Evolutionary conservation across 92 coral and sea anemone species (phyloP), one percentile per base, ranked within the genome.

Genomic region (Actinostola sp.): DNA sequence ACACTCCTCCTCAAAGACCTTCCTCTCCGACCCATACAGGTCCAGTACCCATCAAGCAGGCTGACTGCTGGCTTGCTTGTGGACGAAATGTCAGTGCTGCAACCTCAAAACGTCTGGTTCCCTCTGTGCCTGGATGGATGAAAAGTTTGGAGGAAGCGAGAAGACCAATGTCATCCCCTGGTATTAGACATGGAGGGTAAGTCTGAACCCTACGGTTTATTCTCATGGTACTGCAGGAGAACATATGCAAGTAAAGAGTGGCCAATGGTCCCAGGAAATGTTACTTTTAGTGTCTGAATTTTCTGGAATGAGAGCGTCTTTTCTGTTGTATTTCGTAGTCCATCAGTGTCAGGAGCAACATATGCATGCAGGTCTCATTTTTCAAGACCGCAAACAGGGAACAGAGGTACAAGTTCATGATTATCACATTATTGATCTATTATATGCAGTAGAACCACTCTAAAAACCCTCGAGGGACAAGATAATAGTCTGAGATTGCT

Each of bases 81-180:
- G 94, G 96, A 8, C 72, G 84, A 33, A 84, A 87, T 45, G 76
- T 83, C 1, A 93, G 70, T 64, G 70, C 65, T 8, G 34, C 79
- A 24, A 73, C 66, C 54, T 23, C 44, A 13, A 90, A 82, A 51
- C 91, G 71, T 24, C 45, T 78, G 32, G 67, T 85, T 13, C 81
- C 73, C 15, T 76, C 89, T 1, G 41, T 84, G 27, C 98, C 98
- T 0, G 98, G 98, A 0, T 93, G 98, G 98, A 93, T 93, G 98
- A 93, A 93, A 42, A 97, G 83, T 11, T 36, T 93, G 69, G 87
- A 84, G 17, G 73, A 13, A 35, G 56, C 25, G 17, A 77, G 92
- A 42, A 78, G 96, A 61, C 93, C 91, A 20, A 86, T 68, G 67
- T 93, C 98, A 4, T 89, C 90, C 9, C 89, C 97, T 13, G 60